A percentile compares a stretch with the other conserved stretches of the same genome.
phyloP scores from a whole-genome alignment of 2,113 vertebrate species.

The Lophura nycthemera region DNA sequence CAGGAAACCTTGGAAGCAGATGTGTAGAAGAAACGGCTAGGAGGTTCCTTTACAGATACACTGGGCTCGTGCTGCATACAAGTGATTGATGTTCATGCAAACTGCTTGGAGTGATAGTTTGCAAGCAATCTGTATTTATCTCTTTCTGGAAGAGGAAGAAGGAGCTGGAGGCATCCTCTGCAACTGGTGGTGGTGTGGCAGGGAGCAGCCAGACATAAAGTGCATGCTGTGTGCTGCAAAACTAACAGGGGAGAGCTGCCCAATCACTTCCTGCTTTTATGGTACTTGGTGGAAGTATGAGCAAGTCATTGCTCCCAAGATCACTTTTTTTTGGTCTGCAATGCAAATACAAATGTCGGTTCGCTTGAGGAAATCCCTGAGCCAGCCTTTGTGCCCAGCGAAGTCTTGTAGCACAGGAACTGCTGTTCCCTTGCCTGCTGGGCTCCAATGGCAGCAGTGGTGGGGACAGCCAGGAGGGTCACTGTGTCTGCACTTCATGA shows the following conservation, averaged over 20 bases:
- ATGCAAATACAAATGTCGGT: background rate
- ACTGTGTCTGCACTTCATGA: background rate
- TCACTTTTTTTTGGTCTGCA: background rate
- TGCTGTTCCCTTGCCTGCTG: background rate
- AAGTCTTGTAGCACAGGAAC: background rate
- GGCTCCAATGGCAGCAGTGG: too few relatives aligned
- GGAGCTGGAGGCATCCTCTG: background rate
- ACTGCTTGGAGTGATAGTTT: background rate
- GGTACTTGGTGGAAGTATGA: background rate
- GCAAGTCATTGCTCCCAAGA: background rate
- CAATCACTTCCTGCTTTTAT: background rate
- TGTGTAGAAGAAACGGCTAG: background rate
- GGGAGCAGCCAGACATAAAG: background rate
- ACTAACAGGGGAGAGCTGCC: background rate
- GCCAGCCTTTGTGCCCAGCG: background rate
- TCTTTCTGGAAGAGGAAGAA: background rate
- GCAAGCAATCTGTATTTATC: background rate
- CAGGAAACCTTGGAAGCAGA: background rate
- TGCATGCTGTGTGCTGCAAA: background rate
- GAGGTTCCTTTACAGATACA: background rate
- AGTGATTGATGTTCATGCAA: background rate
- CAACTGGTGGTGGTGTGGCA: background rate
- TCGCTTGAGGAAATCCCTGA: background rate
- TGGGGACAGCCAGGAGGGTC: background rate
- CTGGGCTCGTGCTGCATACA: background rate